These are phyloP conservation scores for Harmothoe impar DNA, from an alignment of 2,888 invertebrate genomes.

Conservation along the genomic window DNA sequence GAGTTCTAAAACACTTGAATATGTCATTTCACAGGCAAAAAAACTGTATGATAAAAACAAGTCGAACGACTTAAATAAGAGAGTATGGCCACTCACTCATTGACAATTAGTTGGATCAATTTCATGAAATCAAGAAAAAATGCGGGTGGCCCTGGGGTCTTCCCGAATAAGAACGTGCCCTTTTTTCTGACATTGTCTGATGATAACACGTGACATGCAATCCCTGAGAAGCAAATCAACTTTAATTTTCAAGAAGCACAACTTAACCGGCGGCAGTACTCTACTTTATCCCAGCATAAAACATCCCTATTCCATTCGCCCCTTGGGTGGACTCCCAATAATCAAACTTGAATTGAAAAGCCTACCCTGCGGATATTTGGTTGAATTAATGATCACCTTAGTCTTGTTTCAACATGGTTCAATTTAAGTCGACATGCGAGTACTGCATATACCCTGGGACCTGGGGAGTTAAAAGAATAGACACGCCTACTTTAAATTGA, in stretches of 20 bases:
- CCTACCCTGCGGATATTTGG: not conserved
- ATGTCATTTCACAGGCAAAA: no score
- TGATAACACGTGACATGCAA: slow-evolving; percentile 39
- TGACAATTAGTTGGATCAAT: no score
- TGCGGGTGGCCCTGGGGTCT: no score
- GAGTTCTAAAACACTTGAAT: no score
- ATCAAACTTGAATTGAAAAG: slow-evolving; percentile 56
- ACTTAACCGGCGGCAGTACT: slow-evolving; percentile 4
- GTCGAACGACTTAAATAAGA: no score
- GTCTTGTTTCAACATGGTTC: slow-evolving; percentile 51
- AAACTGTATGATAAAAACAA: no score
- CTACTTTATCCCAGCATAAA: not conserved
- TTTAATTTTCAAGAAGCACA: slow-evolving; percentile 16
- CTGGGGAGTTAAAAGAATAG: not conserved
- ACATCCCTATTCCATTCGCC: slow-evolving; percentile 14
- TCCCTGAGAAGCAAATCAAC: slow-evolving; percentile 15
- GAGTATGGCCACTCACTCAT: no score
- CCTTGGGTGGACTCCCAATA: slow-evolving; percentile 9
- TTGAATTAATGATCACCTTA: slow-evolving; percentile 18
- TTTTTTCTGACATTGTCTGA: not conserved
- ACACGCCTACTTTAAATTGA: slow-evolving; percentile 34
- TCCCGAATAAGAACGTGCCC: no score
- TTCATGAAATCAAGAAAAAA: not conserved
- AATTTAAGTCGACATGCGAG: slow-evolving; percentile 49
- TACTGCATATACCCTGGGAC: not conserved